These are phyloP conservation scores for Neosilurus mollespiculum DNA, from an alignment of 2,797 vertebrate genomes.

Conservation along the genomic window DNA sequence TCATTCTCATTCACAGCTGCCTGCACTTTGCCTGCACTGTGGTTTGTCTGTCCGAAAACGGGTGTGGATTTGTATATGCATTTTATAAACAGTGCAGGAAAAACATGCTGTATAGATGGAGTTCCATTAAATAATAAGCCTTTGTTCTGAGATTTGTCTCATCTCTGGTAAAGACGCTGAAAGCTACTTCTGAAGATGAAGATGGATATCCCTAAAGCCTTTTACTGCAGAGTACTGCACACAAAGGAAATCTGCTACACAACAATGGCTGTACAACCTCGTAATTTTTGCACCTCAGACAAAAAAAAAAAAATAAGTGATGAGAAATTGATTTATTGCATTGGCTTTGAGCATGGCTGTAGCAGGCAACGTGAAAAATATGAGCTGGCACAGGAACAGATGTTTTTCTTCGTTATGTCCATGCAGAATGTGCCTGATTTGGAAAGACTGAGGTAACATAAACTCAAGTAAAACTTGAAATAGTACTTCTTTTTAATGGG, in stretches of 20 bases:
- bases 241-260: slow-evolving; percentile 23
- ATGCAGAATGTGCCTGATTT: slow-evolving; percentile 55
- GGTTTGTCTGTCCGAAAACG: background rate
- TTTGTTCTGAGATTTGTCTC: slow-evolving; percentile 6
- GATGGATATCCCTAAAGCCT: slow-evolving; percentile 21
- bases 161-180: background rate
- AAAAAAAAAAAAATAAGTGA: slow-evolving; percentile 28
- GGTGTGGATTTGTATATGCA: background rate
- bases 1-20: background rate
- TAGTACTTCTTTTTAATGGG: slow-evolving; percentile 14
- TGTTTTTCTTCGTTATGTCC: slow-evolving; percentile 46
- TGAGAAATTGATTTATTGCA: slow-evolving; percentile 63
- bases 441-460: slow-evolving; percentile 50
- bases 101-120: background rate
- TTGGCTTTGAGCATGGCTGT: slow-evolving; percentile 52
- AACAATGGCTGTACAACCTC: slow-evolving; percentile 38
- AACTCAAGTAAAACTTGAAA: slow-evolving; percentile 55
- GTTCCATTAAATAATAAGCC: background rate
- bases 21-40: background rate
- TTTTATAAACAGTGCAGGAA: background rate
- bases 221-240: slow-evolving; percentile 12
- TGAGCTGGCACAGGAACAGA: slow-evolving; percentile 41
- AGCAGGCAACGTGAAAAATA: slow-evolving; percentile 50
- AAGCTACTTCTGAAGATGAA: background rate
- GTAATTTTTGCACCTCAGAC: slow-evolving; percentile 50